phyloP scores from a whole-genome alignment of 2,797 vertebrate species.

The Schizopygopsis pylzovi region DNA sequence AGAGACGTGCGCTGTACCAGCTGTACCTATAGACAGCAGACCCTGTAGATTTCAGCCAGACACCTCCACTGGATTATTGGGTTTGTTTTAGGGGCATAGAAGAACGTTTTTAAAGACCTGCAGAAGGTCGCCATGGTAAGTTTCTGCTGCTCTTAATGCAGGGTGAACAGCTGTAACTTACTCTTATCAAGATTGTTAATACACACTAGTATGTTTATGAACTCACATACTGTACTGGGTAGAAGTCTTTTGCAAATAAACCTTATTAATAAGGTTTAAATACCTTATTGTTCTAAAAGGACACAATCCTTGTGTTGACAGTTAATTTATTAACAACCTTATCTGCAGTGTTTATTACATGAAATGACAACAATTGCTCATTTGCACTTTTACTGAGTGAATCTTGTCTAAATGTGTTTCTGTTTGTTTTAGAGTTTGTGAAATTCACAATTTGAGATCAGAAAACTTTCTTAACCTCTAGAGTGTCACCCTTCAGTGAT shows the following conservation, averaged over 20 bases:
- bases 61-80: not conserved
- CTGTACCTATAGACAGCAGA: not conserved
- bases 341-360: not conserved
- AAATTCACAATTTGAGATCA: not conserved
- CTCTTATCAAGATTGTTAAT: not conserved
- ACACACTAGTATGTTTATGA: not conserved
- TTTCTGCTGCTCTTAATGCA: not conserved
- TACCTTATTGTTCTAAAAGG: not conserved
- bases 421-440: constrained; percentile 26
- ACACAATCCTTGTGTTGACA: not conserved
- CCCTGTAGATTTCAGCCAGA: not conserved
- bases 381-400: not conserved
- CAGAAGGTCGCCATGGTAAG: constrained; percentile 8
- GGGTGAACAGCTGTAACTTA: not conserved
- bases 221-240: not conserved
- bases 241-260: not conserved
- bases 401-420: not conserved
- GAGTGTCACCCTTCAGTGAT: not conserved
- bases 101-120: not conserved
- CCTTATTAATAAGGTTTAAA: too few relatives aligned
- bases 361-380: not conserved
- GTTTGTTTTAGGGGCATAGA: not conserved
- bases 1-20: constrained; percentile 3
- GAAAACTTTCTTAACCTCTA: not conserved
- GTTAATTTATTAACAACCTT: not conserved